Percentiles rank a stretch among this genome's conserved stretches.
These are phyloP conservation scores for Psittacara wagleri DNA, from an alignment of 2,113 vertebrate species.

Conservation along the genomic window DNA sequence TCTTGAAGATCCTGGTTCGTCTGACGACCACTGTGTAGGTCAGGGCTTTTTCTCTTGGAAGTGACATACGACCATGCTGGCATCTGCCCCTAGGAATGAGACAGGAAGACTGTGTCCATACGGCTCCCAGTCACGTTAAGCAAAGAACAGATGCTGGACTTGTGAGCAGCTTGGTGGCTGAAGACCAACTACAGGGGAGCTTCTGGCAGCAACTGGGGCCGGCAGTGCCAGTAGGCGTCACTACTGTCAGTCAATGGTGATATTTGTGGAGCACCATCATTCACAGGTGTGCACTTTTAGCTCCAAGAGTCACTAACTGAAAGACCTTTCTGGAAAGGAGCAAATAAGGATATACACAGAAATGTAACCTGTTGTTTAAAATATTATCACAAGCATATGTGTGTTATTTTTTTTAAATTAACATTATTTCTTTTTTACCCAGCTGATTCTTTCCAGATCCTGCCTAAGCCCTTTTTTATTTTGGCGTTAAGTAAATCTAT, in stretches of 20 bases:
- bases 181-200: constrained; percentile 54
- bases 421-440: background rate
- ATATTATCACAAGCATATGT: background rate
- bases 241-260: constrained; percentile 50
- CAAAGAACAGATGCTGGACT: constrained; percentile 68
- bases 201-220: constrained; percentile 35
- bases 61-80: constrained; percentile 40
- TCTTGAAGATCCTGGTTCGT: background rate
- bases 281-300: constrained; percentile 4
- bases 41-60: constrained; percentile 54
- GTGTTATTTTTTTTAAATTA: background rate
- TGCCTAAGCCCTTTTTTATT: background rate
- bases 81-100: constrained; percentile 58
- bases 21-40: background rate
- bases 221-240: constrained; percentile 32
- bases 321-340: background rate
- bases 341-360: background rate
- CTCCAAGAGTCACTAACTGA: background rate
- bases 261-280: constrained; percentile 16
- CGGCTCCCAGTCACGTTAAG: constrained; percentile 58
- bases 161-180: constrained; percentile 59
- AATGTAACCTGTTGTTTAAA: background rate
- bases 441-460: constrained; percentile 43
- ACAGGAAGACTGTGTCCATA: constrained; percentile 54
- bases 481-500: background rate